These are phyloP conservation scores for Lasioglossum marginatum DNA, from an alignment of 2,888 invertebrate genomes.

Conservation along the genomic window DNA sequence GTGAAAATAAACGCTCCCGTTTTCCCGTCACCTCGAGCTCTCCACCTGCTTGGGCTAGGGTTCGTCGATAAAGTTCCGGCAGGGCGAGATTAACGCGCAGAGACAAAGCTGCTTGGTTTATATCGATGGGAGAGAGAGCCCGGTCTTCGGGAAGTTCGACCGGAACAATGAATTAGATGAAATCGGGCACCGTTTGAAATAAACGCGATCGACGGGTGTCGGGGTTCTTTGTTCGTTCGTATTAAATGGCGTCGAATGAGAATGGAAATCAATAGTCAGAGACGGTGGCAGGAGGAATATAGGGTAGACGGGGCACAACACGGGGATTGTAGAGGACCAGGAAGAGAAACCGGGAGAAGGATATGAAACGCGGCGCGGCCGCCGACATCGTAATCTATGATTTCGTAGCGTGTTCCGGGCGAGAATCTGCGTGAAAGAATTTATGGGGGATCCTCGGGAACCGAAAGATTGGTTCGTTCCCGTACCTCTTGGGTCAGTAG, in stretches of 20 bases:
- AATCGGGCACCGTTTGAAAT: constrained; percentile 64
- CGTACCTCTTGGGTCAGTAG: constrained; percentile 60
- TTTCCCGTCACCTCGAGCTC: background rate
- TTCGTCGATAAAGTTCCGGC: constrained; percentile 43
- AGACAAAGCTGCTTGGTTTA: constrained; percentile 54
- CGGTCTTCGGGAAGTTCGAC: constrained; percentile 35
- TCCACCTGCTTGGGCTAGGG: background rate
- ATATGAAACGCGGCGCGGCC: constrained; percentile 14
- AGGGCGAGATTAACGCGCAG: constrained; percentile 49
- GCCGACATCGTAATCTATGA: constrained; percentile 69
- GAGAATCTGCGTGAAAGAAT: constrained; percentile 69
- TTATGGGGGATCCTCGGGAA: constrained; percentile 61
- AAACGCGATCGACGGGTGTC: constrained; percentile 68
- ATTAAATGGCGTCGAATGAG: constrained; percentile 70
- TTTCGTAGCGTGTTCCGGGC: constrained; percentile 57
- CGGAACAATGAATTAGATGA: constrained; percentile 66
- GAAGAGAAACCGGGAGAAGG: background rate
- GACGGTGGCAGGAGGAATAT: background rate
- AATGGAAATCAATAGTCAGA: constrained; percentile 71
- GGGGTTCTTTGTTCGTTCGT: constrained; percentile 66
- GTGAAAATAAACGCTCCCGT: constrained; percentile 21
- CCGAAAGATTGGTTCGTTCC: constrained; percentile 67
- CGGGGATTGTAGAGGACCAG: background rate
- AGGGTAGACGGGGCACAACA: background rate
- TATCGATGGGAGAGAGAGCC: constrained; percentile 45